Evolutionary conservation across 2,113 vertebrate species (phyloP), one percentile per base, ranked within the genome.

Genomic region (Sinocyclocheilus anophthalmus): DNA sequence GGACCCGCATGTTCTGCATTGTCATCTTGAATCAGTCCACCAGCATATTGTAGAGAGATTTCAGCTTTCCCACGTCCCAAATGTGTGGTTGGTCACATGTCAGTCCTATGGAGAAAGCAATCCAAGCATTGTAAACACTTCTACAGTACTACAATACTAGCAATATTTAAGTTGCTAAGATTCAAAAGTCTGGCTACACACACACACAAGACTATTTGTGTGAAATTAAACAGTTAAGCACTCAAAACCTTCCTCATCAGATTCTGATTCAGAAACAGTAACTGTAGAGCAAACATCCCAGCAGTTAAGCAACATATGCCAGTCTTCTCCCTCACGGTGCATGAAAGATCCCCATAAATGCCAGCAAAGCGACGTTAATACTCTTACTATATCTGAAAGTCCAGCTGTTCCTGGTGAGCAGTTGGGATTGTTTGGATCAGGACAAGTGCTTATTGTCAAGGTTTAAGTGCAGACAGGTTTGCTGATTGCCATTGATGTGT

Each of bases 401-500:
- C 77, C 83, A 84, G 70, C 70, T 84, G 83, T 75, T 84, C 37
- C 70, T 48, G 30, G 30, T 59, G 53, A 79, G 55, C n/a, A 48
- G 26, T 3, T 55, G n/a, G 63, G 63, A 69, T 67, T 82, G 63
- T 82, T 82, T 67, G 61, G 39, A 82, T 48, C 59, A 69, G 42
- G 61, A 67, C 80, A 67, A 67, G 80, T 82, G 42, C 80, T 67
- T 82, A 69, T 82, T 67, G 42, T 69, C 37, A 24, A 61, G 59
- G 14, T 82, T 82, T 50, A 77, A 77, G 42, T 37, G 4, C 65
- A 63, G 70, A 26, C 26, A 83, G 33, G 76, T 75, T 53, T 83
- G 24, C 48, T 67, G 72, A 87, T 83, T n/a, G 63, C 67, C 39
- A 69, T 13, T 83, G 80, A 83, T 87, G 50, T 70, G 81, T 53